Evolutionary conservation across 2,888 invertebrate genomes (phyloP).

Genomic region (Lapara coniferarum): DNA sequence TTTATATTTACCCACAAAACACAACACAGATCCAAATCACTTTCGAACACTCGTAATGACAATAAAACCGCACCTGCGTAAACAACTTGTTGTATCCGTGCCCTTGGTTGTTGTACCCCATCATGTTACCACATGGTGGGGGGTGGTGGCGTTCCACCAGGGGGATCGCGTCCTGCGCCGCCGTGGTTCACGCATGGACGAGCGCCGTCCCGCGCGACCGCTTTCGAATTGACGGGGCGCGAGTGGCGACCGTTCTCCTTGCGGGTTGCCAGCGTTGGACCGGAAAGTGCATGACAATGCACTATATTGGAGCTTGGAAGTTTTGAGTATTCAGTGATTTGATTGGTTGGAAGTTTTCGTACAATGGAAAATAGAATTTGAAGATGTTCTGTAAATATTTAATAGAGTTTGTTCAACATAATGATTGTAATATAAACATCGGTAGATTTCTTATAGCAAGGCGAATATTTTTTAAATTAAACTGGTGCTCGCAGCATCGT

Average conservation of each 20-base stretch:
- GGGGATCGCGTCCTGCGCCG: constrained; percentile 79
- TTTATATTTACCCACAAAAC: not conserved
- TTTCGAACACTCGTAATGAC: not conserved
- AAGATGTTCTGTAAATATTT: no score
- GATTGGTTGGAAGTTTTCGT: no score
- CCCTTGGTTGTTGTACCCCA: constrained; percentile 90
- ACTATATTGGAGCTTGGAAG: no score
- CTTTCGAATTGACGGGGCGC: constrained; percentile 54
- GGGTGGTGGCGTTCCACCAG: constrained; percentile 81
- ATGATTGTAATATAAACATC: no score
- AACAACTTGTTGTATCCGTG: constrained; percentile 93
- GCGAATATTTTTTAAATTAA: no score
- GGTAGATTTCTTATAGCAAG: no score
- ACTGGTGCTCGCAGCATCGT: no score
- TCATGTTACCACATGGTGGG: constrained; percentile 87
- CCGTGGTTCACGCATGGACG: constrained; percentile 60
- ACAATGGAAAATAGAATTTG: no score
- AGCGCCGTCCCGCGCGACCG: constrained; percentile 47
- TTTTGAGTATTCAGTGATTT: no score
- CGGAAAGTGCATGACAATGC: not conserved
- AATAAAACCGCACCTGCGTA: constrained; percentile 85
- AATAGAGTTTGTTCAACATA: no score
- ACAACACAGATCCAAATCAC: not conserved
- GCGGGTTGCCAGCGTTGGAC: constrained; percentile 34
- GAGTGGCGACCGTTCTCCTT: constrained; percentile 21